phyloP scores from a whole-genome alignment of 2,797 vertebrate species.

The Schizopygopsis malacanthus region DNA sequence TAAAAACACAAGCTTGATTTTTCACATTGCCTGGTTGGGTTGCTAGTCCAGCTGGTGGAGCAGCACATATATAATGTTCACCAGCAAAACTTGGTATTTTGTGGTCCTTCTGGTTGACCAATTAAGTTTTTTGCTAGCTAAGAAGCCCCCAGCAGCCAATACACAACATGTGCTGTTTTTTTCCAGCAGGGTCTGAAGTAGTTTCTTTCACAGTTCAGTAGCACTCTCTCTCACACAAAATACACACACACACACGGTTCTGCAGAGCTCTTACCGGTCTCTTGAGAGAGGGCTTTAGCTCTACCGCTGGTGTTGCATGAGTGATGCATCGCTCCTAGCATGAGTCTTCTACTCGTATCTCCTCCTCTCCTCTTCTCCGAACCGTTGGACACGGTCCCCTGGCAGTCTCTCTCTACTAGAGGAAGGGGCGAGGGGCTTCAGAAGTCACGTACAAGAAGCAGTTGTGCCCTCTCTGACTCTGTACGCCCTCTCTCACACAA shows the following conservation, averaged over 20 bases:
- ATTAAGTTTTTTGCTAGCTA: constrained; percentile 6
- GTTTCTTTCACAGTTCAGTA: constrained; percentile 20
- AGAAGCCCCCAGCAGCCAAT: neutral
- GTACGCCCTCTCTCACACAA: constrained; percentile 44
- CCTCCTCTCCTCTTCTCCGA: constrained; percentile 37
- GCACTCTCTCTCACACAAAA: constrained; percentile 8
- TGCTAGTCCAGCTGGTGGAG: neutral
- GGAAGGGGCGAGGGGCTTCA: constrained; percentile 44
- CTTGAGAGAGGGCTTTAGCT: constrained; percentile 81
- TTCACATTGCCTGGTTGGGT: neutral
- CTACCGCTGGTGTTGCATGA: constrained; percentile 77
- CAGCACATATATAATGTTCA: neutral
- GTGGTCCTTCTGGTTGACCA: neutral
- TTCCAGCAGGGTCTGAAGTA: constrained; percentile 32
- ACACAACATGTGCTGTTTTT: neutral
- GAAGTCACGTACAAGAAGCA: constrained; percentile 41
- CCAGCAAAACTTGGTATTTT: neutral
- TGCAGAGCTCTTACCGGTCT: constrained; percentile 78
- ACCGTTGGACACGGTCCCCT: constrained; percentile 18
- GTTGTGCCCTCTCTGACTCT: constrained; percentile 41
- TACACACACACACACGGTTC: constrained; percentile 29
- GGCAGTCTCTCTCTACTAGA: constrained; percentile 40
- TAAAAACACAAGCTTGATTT: neutral
- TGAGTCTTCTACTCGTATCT: constrained; percentile 52
- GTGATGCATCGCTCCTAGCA: constrained; percentile 81